phyloP scores from a whole-genome alignment of 2,797 vertebrate species.

The Coregonus ussuriensis region DNA sequence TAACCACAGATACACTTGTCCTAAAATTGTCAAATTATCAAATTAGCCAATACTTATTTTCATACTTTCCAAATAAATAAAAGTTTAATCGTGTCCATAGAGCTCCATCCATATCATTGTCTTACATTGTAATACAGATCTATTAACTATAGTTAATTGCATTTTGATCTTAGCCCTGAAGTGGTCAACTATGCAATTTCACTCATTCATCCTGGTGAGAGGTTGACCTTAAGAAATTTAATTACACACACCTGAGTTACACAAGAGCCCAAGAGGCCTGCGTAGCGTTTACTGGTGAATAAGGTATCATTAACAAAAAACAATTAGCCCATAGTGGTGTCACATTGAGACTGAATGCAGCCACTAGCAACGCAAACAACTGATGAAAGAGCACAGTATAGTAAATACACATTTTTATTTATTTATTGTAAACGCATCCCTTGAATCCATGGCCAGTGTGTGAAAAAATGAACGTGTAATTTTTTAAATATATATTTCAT shows the following conservation, averaged over 20 bases:
- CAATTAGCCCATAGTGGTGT: slow-evolving; percentile 72
- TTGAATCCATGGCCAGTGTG: neutral
- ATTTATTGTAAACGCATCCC: neutral
- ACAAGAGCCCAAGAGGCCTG: slow-evolving; percentile 73
- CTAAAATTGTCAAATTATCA: slow-evolving; percentile 1
- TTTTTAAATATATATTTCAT: neutral
- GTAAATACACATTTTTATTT: neutral
- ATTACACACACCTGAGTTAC: slow-evolving; percentile 85
- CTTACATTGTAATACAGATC: slow-evolving; percentile 67
- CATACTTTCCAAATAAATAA: neutral
- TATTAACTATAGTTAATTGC: slow-evolving; percentile 83
- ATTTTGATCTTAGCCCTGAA: slow-evolving; percentile 78
- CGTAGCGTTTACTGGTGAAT: slow-evolving; percentile 76
- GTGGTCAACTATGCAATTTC: slow-evolving; percentile 85
- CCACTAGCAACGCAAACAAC: slow-evolving; percentile 64
- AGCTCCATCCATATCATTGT: slow-evolving; percentile 57
- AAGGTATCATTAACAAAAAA: slow-evolving; percentile 80
- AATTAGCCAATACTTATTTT: slow-evolving; percentile 9
- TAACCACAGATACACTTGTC: slow-evolving; percentile 45
- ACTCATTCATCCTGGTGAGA: slow-evolving; percentile 85
- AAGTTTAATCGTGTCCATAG: slow-evolving; percentile 16
- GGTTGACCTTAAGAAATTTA: slow-evolving; percentile 86
- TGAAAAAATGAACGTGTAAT: neutral
- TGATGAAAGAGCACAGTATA: slow-evolving; percentile 18
- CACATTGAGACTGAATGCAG: slow-evolving; percentile 44